Evolutionary conservation across 2,888 invertebrate species (phyloP).

Genomic region (Tetramorium bicarinatum): DNA sequence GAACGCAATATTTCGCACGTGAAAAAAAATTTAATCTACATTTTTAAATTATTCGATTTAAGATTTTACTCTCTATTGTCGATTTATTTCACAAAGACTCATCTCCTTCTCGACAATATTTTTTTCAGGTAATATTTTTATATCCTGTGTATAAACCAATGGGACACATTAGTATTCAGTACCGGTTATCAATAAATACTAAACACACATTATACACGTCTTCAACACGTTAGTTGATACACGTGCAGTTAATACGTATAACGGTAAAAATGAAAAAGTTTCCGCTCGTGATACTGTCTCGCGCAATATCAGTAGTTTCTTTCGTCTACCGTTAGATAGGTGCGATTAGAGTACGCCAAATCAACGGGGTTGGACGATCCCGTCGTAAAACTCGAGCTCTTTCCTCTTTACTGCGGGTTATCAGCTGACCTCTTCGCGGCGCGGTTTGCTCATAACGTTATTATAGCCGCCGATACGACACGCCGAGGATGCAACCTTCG

Average conservation of each 20-base stretch:
- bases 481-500: slow-evolving; percentile 66
- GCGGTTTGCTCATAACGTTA: slow-evolving; percentile 66
- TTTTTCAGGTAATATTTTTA: neutral
- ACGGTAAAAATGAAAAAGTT: neutral
- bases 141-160: neutral
- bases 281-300: neutral
- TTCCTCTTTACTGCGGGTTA: slow-evolving; percentile 70
- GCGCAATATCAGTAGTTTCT: neutral
- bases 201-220: neutral
- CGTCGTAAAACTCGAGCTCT: slow-evolving; percentile 45
- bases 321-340: slow-evolving; percentile 25
- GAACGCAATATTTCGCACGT: neutral
- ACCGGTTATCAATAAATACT: neutral
- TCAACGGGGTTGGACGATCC: slow-evolving; percentile 7
- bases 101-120: too few species aligned
- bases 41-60: neutral
- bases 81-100: neutral
- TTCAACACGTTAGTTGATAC: neutral
- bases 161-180: neutral
- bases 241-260: neutral
- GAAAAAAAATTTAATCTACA: neutral
- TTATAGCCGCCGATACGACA: slow-evolving; percentile 63
- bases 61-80: neutral
- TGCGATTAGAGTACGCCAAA: slow-evolving; percentile 20
- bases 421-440: slow-evolving; percentile 73